phyloP scores from a whole-genome alignment of 2,888 invertebrate genomes.

The Apodemia mormo region DNA sequence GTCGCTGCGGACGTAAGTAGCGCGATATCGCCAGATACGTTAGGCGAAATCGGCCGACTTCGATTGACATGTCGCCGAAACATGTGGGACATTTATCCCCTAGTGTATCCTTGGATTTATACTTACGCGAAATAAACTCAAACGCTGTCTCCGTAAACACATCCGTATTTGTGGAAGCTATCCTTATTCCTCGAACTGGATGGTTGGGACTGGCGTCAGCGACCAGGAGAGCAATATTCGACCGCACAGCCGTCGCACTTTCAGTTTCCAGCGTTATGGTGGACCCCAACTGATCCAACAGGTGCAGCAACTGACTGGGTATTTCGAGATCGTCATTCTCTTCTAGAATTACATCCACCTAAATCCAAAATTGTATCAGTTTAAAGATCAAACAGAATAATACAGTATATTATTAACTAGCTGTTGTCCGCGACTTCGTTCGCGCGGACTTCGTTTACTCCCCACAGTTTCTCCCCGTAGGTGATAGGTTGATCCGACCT shows the following conservation, averaged over 20 bases:
- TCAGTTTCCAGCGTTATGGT: slow-evolving; percentile 53
- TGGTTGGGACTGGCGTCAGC: slow-evolving; percentile 53
- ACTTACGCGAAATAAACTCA: slow-evolving; percentile 57
- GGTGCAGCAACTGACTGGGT: slow-evolving; percentile 56
- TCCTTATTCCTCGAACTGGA: slow-evolving; percentile 61
- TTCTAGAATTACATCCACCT: slow-evolving; percentile 62
- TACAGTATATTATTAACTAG: too few relatives aligned
- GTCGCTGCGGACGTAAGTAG: too few relatives aligned
- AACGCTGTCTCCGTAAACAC: slow-evolving; percentile 55
- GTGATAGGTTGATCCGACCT: too few relatives aligned
- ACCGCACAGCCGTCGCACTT: slow-evolving; percentile 47
- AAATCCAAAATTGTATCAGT: slow-evolving; percentile 18
- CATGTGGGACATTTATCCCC: too few relatives aligned
- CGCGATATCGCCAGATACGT: too few relatives aligned
- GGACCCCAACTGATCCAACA: slow-evolving; percentile 60
- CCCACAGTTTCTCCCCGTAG: too few relatives aligned
- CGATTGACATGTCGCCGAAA: too few relatives aligned
- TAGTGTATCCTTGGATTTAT: too few relatives aligned
- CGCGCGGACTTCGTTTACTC: too few relatives aligned
- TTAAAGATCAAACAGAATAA: not conserved
- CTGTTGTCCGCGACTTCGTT: too few relatives aligned
- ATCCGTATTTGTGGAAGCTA: slow-evolving; percentile 50
- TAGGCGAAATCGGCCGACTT: too few relatives aligned
- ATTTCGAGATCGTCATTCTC: slow-evolving; percentile 51
- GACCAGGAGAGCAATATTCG: slow-evolving; percentile 63